phyloP scores from a whole-genome alignment of 2,888 invertebrate species.

The Orthonevra nobilis region DNA sequence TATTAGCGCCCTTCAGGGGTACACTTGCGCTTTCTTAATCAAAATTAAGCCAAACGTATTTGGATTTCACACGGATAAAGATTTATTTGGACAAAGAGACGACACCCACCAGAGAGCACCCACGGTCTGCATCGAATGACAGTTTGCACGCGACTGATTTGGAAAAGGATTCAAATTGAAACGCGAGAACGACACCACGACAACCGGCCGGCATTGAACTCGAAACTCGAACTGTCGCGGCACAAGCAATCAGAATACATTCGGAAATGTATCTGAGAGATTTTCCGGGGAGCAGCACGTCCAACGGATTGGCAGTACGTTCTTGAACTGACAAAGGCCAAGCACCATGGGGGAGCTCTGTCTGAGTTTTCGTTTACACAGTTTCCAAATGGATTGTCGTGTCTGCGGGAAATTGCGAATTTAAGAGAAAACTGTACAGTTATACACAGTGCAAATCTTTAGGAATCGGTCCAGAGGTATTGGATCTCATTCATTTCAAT shows the following conservation, averaged over 20 bases:
- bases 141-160: conserved; percentile 59
- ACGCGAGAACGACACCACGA: conserved; percentile 8
- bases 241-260: not conserved
- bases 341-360: conserved; percentile 9
- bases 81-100: not conserved
- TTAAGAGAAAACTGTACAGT: conserved; percentile 47
- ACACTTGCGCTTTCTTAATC: conserved; percentile 10
- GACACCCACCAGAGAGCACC: too few relatives aligned
- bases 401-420: not conserved
- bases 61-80: not conserved
- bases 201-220: conserved; percentile 22
- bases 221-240: conserved; percentile 13
- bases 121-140: conserved; percentile 17
- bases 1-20: not conserved
- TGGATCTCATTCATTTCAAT: too few relatives aligned
- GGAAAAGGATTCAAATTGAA: too few relatives aligned
- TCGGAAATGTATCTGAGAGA: not conserved
- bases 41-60: conserved; percentile 1
- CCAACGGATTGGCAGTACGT: conserved; percentile 31
- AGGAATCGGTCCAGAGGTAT: not conserved
- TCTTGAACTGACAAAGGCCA: conserved; percentile 46
- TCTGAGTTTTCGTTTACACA: conserved; percentile 15
- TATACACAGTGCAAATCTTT: not conserved
- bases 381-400: too few relatives aligned
- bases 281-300: conserved; percentile 11